Evolutionary conservation across 2,888 invertebrate species (phyloP).

Genomic region (Ellobium chinense): DNA sequence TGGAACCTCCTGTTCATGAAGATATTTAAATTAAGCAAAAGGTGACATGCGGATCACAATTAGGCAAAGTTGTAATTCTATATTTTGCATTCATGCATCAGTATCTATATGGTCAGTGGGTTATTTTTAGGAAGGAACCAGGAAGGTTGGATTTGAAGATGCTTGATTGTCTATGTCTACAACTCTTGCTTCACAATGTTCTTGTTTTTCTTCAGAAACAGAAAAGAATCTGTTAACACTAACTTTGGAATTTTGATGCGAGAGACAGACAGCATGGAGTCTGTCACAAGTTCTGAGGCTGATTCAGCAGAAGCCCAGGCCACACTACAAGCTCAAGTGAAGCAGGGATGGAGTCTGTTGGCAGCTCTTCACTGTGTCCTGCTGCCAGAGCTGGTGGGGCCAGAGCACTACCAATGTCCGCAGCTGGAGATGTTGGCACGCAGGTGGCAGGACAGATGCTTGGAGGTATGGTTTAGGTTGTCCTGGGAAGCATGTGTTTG

Average conservation of each 20-base stretch:
- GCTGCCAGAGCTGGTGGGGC: slow-evolving; percentile 93
- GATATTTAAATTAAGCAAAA: no score
- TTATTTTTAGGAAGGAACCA: no score
- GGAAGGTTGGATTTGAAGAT: no score
- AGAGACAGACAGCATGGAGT: slow-evolving; percentile 51
- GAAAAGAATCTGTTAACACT: slow-evolving; percentile 28
- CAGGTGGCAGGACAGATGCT: slow-evolving; percentile 98
- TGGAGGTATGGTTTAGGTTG: no score
- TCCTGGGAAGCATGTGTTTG: no score
- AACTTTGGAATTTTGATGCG: slow-evolving; percentile 54
- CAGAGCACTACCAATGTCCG: slow-evolving; percentile 90
- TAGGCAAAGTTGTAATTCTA: no score
- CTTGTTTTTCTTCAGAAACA: slow-evolving; percentile 6
- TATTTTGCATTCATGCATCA: no score
- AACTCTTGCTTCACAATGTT: no score
- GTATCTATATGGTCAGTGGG: no score
- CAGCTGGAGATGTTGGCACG: slow-evolving; percentile 98
- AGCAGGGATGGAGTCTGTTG: slow-evolving; percentile 96
- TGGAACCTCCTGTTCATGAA: no score
- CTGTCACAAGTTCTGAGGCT: slow-evolving; percentile 57
- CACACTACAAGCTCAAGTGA: slow-evolving; percentile 87
- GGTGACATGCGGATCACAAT: no score
- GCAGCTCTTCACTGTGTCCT: slow-evolving; percentile 98
- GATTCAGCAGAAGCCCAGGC: slow-evolving; percentile 56
- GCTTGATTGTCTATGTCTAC: no score